A percentile compares a stretch with the other conserved stretches of the same genome.
These are phyloP conservation scores for Crocidura indochinensis DNA, from an alignment of 2,797 vertebrate species.

Conservation along the genomic window DNA sequence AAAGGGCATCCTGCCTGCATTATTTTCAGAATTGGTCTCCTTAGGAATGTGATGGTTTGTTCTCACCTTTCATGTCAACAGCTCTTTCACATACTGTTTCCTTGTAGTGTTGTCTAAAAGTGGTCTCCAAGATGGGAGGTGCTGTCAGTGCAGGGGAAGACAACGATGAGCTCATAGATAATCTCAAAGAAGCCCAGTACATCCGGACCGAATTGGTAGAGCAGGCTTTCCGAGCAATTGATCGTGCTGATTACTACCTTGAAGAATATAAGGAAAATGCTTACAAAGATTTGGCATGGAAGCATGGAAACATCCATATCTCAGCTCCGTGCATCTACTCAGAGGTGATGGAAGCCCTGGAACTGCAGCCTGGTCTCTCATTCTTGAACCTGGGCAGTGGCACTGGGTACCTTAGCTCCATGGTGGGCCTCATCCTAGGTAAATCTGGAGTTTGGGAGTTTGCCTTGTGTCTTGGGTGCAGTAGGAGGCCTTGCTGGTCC, in stretches of 20 bases:
- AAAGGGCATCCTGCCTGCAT: not conserved
- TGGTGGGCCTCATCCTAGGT: constrained; percentile 99
- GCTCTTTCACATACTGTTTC: not conserved
- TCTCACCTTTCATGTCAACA: constrained; percentile 50
- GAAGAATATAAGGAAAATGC: constrained; percentile 98
- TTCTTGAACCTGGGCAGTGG: constrained; percentile 98
- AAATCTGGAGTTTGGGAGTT: constrained; percentile 74
- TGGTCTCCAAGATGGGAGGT: constrained; percentile 94
- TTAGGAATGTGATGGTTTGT: not conserved
- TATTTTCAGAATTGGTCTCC: constrained; percentile 25
- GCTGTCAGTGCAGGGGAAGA: constrained; percentile 98
- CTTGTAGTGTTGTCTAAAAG: constrained; percentile 40
- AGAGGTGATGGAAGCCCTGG: constrained; percentile 98
- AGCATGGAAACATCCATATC: constrained; percentile 98
- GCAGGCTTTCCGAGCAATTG: constrained; percentile 96
- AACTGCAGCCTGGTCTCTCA: constrained; percentile 96
- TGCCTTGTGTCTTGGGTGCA: not conserved
- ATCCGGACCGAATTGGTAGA: constrained; percentile 97
- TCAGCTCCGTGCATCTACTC: constrained; percentile 99
- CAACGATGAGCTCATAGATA: constrained; percentile 98
- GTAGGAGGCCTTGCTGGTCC: not conserved
- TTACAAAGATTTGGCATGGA: constrained; percentile 98
- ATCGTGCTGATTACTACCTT: constrained; percentile 97
- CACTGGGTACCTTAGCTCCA: constrained; percentile 98
- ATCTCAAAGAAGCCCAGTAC: constrained; percentile 98